Conservation (phyloP, 2,113 vertebrate genomes). For the Rafetus swinhoei region DNA sequence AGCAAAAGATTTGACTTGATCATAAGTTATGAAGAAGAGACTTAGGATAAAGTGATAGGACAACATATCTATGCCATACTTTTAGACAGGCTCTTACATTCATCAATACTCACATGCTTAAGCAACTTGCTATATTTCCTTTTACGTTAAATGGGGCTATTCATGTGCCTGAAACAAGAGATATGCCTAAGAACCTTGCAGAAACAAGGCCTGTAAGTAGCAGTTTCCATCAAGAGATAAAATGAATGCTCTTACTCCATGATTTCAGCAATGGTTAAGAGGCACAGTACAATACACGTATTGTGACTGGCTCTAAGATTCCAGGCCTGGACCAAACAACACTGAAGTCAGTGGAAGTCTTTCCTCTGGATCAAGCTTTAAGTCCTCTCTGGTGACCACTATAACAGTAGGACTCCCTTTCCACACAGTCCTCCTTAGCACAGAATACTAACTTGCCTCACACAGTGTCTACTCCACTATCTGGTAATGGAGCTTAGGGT, state of each 20-base stretch:
- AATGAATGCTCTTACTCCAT: neutral
- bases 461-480: neutral
- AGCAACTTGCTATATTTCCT: neutral
- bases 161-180: neutral
- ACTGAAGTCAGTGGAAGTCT: neutral
- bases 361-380: neutral
- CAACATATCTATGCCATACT: neutral
- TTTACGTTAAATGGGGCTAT: neutral
- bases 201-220: neutral
- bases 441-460: neutral
- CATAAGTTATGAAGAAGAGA: accelerated
- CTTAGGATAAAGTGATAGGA: neutral
- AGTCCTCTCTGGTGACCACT: neutral
- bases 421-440: neutral
- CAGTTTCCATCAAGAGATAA: neutral
- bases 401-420: neutral
- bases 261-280: neutral
- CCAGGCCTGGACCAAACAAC: neutral
- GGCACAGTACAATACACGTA: neutral
- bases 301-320: neutral
- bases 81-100: neutral
- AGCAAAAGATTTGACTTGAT: neutral
- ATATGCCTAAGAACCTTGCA: neutral
- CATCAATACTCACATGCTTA: too few relatives aligned
- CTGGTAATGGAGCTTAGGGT: neutral